phyloP scores from a whole-genome alignment of 2,113 vertebrate genomes.

The Lepus americanus region DNA sequence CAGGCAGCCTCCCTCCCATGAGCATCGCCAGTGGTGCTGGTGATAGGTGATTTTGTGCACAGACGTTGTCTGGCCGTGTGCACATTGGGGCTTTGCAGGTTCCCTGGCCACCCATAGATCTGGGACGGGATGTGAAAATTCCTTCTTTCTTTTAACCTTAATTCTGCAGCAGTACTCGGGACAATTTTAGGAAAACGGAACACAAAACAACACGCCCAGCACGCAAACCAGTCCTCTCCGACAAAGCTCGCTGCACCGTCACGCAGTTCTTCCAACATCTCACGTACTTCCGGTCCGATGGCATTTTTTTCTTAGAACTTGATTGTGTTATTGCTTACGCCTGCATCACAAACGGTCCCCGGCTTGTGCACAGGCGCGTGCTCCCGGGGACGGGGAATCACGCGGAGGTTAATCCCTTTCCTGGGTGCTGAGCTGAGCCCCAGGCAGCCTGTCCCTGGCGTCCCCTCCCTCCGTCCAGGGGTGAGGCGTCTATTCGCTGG shows the following conservation, averaged over 20 bases:
- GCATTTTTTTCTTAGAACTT: neutral
- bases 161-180: neutral
- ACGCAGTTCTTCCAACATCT: neutral
- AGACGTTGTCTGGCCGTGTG: no score
- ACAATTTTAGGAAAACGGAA: neutral
- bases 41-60: accelerated
- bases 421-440: no score
- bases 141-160: neutral
- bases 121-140: accelerated
- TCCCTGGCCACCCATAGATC: no score
- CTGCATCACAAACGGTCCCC: neutral
- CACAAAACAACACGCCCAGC: neutral
- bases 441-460: neutral
- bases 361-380: neutral
- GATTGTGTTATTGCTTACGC: neutral
- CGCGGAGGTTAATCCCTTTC: neutral
- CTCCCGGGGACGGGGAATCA: no score
- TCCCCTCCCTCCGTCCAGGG: neutral
- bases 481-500: no score
- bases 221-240: neutral
- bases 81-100: no score
- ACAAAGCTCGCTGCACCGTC: neutral
- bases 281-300: neutral
- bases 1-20: neutral
- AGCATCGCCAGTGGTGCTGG: accelerated